Base-by-base conservation (phyloP, 2,797 vertebrate species). In the Malacoraja senta region DNA sequence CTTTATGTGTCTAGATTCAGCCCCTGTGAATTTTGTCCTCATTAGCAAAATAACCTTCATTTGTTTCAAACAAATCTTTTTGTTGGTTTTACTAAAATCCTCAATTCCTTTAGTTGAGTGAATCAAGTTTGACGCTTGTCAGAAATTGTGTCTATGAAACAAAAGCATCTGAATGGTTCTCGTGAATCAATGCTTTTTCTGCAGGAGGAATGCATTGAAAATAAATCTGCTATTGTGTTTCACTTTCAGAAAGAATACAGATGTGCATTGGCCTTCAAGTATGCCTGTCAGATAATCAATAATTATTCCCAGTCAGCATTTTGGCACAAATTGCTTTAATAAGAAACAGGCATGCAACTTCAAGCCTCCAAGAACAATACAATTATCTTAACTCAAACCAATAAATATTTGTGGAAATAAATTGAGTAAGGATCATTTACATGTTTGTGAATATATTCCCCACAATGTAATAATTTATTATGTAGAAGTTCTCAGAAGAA, bases 301-400 rank as follows among this genome's bases (percentile, higher is more conserved):
- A 53, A 53, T 35, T 92, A 76, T 92, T 44, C 71, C 29, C 84
- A 92, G 90, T 92, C 38, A 53, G 71, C 21, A 68, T 0, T 35
- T 88, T 88, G n/a, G n/a, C 84, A 68, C 63, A 68, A 92, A 58
- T 72, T 74, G 38, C 26, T 76, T 92, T 76, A 92, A 92, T 92
- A 76, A 92, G 38, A 92, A 92, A 91, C 26, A 58, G 13, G 24
- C 9, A 32, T 58, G 35, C 15, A 92, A 92, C 24, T 53, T 76
- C 35, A 76, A 13, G 38, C 12, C 38, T 76, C 44, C 44, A 76
- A 29, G 72, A 92, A 76, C 76, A 29, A 29, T 58, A 58, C 38
- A 76, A 74, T 76, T 44, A 92, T 58, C 44, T 92, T 76, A 92
- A 74, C 53, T 74, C 38, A 58, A 38, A n/a, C 90, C 29, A 71